Evolutionary conservation across 2,888 invertebrate genomes (phyloP), one percentile per base, ranked within the genome.

Genomic region (Cryptocephalus primarius): DNA sequence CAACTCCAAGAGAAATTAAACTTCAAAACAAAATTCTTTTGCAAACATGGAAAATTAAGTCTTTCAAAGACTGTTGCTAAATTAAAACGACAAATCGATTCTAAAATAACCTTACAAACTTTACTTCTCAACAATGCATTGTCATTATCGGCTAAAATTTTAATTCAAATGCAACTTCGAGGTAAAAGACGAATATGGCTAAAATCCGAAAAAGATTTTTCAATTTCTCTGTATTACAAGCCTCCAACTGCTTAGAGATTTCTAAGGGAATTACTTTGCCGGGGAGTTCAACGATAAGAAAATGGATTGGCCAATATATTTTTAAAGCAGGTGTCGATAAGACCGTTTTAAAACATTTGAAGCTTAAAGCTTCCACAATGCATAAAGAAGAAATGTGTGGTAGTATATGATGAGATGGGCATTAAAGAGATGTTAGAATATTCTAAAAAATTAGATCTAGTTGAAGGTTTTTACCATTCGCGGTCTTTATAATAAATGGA

Each of bases 391-490:
- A 32, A 40, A 34, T 48, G 48, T 32, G 22, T 14, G 11, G 31
- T 46, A 2, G 22, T 9, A 9, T 46, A 41, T 34, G 46, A 46
- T 42, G 46, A 46, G 38, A 42, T 50, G 33, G 1, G 13, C 13
- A 38, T 49, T 14, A 49, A 43, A 32, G 34, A 45, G 32, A 31
- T 40, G 33, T 33, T 47, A n/a, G 44, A 50, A 33, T 52, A 50
- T 41, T 43, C 22, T 1, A 13, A 11, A 42, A 14, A 42, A 13
- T n/a, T 39, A 6, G 42, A 47, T 47, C 9, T 44, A 6, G 42
- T 50, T 9, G 52, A 52, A 44, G 48, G 50, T 48, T 10, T 46
- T 52, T 41, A 42, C 43, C 40, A 33, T 36, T 10, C 32, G 50
- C 9, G 50, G 50, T 8, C 31, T 52, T n/a, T 43, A 45, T 31